Base-by-base conservation (phyloP, 2,888 invertebrate species). In the Lochmaea crataegi region DNA sequence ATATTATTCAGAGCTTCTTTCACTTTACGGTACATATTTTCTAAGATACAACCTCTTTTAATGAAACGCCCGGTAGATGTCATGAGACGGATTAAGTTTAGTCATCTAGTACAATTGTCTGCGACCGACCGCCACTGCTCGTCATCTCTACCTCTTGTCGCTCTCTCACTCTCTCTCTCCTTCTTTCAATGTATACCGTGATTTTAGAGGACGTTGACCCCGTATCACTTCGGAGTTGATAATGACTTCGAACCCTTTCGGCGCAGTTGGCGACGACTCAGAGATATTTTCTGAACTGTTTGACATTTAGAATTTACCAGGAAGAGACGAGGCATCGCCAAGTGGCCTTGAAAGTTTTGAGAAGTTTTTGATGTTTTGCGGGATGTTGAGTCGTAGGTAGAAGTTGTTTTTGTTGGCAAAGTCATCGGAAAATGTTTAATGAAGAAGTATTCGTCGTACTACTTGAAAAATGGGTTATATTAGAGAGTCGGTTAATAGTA, bases 161-260 rank as follows among this genome's bases (percentile, higher is more conserved):
- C 18, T 11, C 32, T 22, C 60, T 14, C 48, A 2, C 65, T 10
- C n/a, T n/a, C 42, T 12, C 60, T 14, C 48, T 7, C 65, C 12
- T 42, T 32, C 42, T 57, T 42, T 61, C 45, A 18, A 63, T 42
- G 74, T 60, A 57, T 68, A 48, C 71, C 60, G 64, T 65, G 71
- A 75, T 74, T 73, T 71, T 72, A 57, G 69, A 76, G 76, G 68
- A 58, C 74, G 68, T 75, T 76, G 76, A 75, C 76, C 76, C 69
- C 63, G 26, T 63, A 42, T 69, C 56, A 63, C 69, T 69, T 69
- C 16, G 16, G 56, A 56, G 69, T 69, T 64, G 63, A 64, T 69
- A 69, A 69, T 69, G 69, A 69, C 69, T 69, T 69, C 63, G 56
- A 63, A 63, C 69, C 63, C 69, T 69, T 69, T 42, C 32, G 63